Evolutionary conservation across 2,888 invertebrate genomes (phyloP), one percentile per base, ranked within the genome.

Genomic region (Pheosia gnoma): DNA sequence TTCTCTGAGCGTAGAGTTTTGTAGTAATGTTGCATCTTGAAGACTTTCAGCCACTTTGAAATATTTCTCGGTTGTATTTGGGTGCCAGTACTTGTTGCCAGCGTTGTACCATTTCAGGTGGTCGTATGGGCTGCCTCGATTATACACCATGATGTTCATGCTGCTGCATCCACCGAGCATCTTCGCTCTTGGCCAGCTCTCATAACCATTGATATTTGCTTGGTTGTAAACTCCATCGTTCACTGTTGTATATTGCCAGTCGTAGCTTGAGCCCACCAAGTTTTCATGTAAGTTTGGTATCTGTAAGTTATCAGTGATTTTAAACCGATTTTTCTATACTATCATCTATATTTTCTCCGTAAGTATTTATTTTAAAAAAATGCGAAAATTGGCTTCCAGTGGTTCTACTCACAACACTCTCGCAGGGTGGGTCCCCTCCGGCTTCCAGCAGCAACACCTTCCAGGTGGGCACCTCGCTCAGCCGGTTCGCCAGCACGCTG

Each of bases 191-290:
- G 95, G 90, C 95, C 94, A 94, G 8, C 71, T 74, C 11, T 81
- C 80, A 49, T 78, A 43, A 57, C 79, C 71, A 59, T 79, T 67
- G 60, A 72, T 70, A 47, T 85, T 88, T 95, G 96, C 97, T 74
- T 96, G 88, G 81, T 96, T 96, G 0, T 95, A 94, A 43, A 93
- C 95, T 36, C 95, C 95, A 78, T 96, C 95, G 0, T 97, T 96
- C 77, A 97, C 96, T 0, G 96, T 96, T 83, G 96, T 96, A 84
- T 97, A 97, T 80, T 96, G 95, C 97, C 97, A 97, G 82, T 97
- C 97, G 59, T 97, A 83, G 76, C 70, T 59, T 10, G 74, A 90
- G 77, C 95, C 51, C 39, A 58, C 68, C 6, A 59, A n/a, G 36
- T 38, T 45, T 2, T 11, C 5, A 38, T 3, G 3, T 8, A 10